phyloP scores from a whole-genome alignment of 2,797 vertebrate genomes.

The Acropternis orthonyx region DNA sequence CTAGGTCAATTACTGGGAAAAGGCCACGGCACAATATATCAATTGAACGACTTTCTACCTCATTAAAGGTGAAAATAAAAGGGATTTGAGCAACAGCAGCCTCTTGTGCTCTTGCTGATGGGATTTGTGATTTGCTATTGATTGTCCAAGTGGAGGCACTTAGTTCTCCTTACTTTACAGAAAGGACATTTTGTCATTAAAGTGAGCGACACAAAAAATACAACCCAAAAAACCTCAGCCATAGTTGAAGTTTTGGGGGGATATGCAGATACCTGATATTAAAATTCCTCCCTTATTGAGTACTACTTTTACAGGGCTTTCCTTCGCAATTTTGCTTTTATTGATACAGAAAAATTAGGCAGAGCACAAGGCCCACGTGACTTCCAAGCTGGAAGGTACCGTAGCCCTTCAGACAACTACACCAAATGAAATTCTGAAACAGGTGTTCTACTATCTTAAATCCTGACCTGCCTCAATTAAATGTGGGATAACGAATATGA shows the following conservation, averaged over 20 bases:
- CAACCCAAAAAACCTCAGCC: not conserved
- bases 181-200: slow-evolving; percentile 47
- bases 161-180: slow-evolving; percentile 17
- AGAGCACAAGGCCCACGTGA: not conserved
- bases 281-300: not conserved
- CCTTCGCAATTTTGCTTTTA: not conserved
- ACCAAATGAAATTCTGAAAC: not conserved
- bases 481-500: not conserved
- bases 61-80: slow-evolving; percentile 71
- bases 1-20: slow-evolving; percentile 57
- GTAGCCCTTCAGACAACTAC: not conserved
- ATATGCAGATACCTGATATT: not conserved
- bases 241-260: not conserved
- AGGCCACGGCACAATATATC: slow-evolving; percentile 22
- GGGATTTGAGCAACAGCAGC: slow-evolving; percentile 49
- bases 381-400: not conserved
- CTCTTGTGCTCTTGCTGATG: slow-evolving; percentile 24
- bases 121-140: slow-evolving; percentile 64
- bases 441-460: not conserved
- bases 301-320: not conserved
- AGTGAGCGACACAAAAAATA: slow-evolving; percentile 9
- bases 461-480: not conserved
- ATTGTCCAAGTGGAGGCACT: slow-evolving; percentile 60
- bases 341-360: not conserved
- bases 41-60: slow-evolving; percentile 56